Evolutionary conservation across 1,140 invertebrate genomes (phyloP), one percentile per base, ranked within the genome.

Genomic region (Lepidostoma basale): DNA sequence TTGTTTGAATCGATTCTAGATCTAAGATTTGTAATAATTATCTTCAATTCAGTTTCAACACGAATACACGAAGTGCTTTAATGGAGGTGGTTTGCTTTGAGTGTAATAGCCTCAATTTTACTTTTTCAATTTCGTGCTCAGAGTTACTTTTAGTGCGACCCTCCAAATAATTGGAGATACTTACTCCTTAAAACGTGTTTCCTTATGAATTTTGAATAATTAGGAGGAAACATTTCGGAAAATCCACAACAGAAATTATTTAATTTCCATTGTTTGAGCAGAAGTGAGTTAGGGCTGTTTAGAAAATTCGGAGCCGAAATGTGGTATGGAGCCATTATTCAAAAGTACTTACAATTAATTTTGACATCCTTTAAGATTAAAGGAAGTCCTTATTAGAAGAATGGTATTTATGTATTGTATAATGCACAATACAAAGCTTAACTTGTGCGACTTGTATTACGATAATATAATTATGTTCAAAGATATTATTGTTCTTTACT

Each of bases 191-290:
- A n/a, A n/a, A n/a, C n/a, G n/a, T n/a, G n/a, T n/a, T n/a, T n/a
- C n/a, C n/a, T n/a, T n/a, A n/a, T n/a, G n/a, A n/a, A n/a, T n/a
- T n/a, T n/a, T n/a, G n/a, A n/a, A n/a, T n/a, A n/a, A n/a, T n/a
- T n/a, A n/a, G n/a, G n/a, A n/a, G n/a, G n/a, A n/a, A n/a, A n/a
- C n/a, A n/a, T n/a, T n/a, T n/a, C n/a, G n/a, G n/a, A n/a, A 36
- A 36, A n/a, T 1, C 33, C 14, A n/a, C 14, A 36, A 36, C 10
- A n/a, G 23, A 47, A 47, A 10, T 22, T 47, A 22, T 47, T 10
- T 47, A 47, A 23, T 47, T 47, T 47, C 20, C 44, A 22, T 47
- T 47, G 44, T 47, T 47, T 22, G n/a, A 47, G n/a, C 23, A 47
- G n/a, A n/a, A n/a, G n/a, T n/a, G n/a, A n/a, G n/a, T 22, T 47